Conservation (phyloP, 2,113 vertebrate species). For the Romanogobio albipinnatus region DNA sequence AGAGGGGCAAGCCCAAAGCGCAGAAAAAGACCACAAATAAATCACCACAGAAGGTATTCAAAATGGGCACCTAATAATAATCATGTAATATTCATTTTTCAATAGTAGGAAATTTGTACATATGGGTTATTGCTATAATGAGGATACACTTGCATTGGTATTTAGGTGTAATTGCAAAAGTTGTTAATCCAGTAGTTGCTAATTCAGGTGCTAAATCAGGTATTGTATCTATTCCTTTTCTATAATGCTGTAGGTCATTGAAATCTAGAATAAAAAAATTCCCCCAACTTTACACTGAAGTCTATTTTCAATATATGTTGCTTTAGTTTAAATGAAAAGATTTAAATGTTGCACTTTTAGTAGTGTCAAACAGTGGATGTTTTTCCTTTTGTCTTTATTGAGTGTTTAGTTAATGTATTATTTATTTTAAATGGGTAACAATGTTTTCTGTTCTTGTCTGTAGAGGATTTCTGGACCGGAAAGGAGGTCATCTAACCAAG, state of each 20-base stretch:
- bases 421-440: neutral
- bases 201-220: constrained; percentile 14
- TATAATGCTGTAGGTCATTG: neutral
- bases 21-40: constrained; percentile 62
- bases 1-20: constrained; percentile 78
- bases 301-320: neutral
- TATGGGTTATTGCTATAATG: neutral
- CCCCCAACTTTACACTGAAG: neutral
- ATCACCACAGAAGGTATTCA: constrained; percentile 74
- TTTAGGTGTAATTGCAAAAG: neutral
- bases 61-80: neutral
- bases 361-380: too few species aligned
- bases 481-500: constrained; percentile 73
- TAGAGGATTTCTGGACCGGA: constrained; percentile 76
- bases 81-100: neutral
- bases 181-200: neutral
- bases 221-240: neutral
- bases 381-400: too few species aligned
- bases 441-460: constrained; percentile 41
- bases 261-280: neutral
- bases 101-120: neutral
- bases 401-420: too few species aligned
- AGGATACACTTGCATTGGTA: neutral
- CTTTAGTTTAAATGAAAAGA: too few species aligned
- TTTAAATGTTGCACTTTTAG: too few species aligned